Conservation (phyloP, 2,797 vertebrate genomes). For the Brotula barbata region DNA sequence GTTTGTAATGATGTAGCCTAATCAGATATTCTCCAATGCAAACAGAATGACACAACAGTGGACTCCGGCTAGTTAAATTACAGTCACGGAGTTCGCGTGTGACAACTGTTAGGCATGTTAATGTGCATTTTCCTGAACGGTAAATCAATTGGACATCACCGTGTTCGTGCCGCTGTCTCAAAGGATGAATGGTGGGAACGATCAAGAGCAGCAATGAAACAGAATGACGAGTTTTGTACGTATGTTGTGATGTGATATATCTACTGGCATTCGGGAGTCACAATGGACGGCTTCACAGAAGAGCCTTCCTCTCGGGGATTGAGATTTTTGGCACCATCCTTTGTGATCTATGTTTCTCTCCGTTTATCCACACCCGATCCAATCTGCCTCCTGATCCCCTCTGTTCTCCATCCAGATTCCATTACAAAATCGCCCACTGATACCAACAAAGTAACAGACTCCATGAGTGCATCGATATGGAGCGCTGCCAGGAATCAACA, state of each 20-base stretch:
- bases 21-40: conserved; percentile 56
- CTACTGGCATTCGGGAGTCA: conserved; percentile 37
- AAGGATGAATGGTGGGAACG: conserved; percentile 34
- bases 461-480: conserved; percentile 25
- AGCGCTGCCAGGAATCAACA: conserved; percentile 39
- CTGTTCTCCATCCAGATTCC: conserved; percentile 53
- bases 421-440: conserved; percentile 40
- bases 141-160: conserved; percentile 50
- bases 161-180: conserved; percentile 28
- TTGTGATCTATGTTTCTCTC: conserved; percentile 36
- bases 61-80: conserved; percentile 45
- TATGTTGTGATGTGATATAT: conserved; percentile 42
- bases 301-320: conserved; percentile 28
- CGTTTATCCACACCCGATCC: conserved; percentile 46
- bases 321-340: conserved; percentile 43
- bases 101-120: conserved; percentile 53
- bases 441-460: conserved; percentile 30
- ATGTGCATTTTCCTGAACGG: conserved; percentile 47
- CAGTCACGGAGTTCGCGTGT: conserved; percentile 46
- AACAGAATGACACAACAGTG: conserved; percentile 44
- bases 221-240: conserved; percentile 30
- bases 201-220: conserved; percentile 52
- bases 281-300: conserved; percentile 38
- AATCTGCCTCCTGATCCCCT: conserved; percentile 43
- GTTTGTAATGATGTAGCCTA: conserved; percentile 49